Percentiles rank a stretch among this genome's conserved stretches.
These are phyloP conservation scores for Phylloscopus whistleri DNA, from an alignment of 2,113 vertebrate genomes.

Conservation along the genomic window DNA sequence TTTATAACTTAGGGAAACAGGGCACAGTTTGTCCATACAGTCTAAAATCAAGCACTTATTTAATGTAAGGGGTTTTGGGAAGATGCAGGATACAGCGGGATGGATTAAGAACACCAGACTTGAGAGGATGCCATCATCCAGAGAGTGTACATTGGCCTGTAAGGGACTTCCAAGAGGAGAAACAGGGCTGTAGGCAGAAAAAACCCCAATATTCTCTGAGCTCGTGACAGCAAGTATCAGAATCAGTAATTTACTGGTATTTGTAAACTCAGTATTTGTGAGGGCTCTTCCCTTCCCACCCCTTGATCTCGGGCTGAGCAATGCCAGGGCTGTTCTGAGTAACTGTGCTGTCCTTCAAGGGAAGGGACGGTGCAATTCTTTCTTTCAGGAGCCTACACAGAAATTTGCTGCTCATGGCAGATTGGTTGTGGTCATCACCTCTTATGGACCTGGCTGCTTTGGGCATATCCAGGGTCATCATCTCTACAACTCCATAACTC, in stretches of 20 bases:
- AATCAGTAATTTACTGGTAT: slow-evolving; percentile 47
- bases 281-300: slow-evolving; percentile 22
- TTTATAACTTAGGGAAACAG: not conserved
- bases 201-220: not conserved
- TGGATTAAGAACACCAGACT: not conserved
- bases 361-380: not conserved
- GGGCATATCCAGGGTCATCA: not conserved
- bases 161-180: not conserved
- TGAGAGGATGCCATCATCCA: not conserved
- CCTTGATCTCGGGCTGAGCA: slow-evolving; percentile 14
- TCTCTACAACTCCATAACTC: not conserved
- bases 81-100: not conserved
- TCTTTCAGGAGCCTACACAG: not conserved
- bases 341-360: not conserved
- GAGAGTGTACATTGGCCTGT: not conserved
- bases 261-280: slow-evolving; percentile 51
- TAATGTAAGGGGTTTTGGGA: not conserved
- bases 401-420: not conserved
- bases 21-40: not conserved
- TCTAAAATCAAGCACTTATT: not conserved
- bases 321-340: slow-evolving; percentile 8
- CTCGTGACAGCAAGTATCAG: not conserved
- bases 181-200: not conserved
- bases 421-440: not conserved
- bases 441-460: not conserved